Conservation (phyloP, 2,113 vertebrate genomes). For the Strix aluco region DNA sequence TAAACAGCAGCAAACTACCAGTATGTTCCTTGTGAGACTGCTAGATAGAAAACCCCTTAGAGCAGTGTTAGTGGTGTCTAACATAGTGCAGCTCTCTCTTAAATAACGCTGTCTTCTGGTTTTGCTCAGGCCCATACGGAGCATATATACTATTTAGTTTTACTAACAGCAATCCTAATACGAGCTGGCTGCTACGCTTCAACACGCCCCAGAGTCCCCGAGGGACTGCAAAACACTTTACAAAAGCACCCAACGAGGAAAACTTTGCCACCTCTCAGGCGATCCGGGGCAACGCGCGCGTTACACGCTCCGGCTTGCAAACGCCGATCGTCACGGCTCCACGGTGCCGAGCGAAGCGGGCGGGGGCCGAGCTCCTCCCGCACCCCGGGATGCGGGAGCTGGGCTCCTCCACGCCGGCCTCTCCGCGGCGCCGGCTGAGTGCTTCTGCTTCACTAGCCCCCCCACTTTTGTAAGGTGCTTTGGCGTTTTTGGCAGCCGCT, state of each 20-base stretch:
- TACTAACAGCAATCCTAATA: neutral
- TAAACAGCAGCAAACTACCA: conserved; percentile 4
- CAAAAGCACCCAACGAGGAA: neutral
- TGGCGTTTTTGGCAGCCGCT: neutral
- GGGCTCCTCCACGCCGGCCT: neutral
- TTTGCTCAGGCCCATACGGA: neutral
- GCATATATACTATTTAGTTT: neutral
- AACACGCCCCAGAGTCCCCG: accelerated
- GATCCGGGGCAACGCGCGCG: accelerated
- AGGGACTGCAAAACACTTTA: neutral
- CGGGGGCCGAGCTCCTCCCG: neutral
- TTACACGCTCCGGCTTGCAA: accelerated
- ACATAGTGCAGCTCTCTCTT: neutral
- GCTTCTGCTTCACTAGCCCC: conserved; percentile 9
- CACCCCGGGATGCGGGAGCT: accelerated
- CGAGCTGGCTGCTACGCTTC: neutral
- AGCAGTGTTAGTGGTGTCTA: neutral
- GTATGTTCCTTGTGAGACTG: neutral
- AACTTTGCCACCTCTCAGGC: neutral
- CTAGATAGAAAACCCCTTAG: neutral
- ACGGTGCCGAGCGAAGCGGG: accelerated
- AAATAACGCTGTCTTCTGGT: neutral
- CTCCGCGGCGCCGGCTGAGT: neutral
- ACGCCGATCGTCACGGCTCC: accelerated
- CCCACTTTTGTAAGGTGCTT: neutral